Percentiles rank a stretch among this genome's conserved stretches.
Conservation (phyloP, 2,113 vertebrate species). For the Nothocercus julius region DNA sequence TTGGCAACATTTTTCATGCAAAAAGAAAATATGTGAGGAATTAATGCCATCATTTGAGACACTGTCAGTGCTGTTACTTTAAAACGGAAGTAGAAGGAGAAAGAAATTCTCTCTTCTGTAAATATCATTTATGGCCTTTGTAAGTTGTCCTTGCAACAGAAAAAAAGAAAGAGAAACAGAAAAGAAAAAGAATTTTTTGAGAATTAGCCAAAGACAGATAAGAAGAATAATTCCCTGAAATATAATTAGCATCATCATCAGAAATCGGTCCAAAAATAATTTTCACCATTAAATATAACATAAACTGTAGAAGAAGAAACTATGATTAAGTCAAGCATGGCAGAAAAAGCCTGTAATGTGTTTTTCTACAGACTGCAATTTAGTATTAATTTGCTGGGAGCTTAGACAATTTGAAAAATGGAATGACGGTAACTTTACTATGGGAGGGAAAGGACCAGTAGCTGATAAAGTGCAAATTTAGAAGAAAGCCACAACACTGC, state of each 20-base stretch:
- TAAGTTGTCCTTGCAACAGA: constrained; percentile 14
- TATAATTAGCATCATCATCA: neutral
- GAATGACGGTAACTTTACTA: neutral
- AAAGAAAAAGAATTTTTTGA: neutral
- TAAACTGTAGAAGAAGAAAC: constrained; percentile 1
- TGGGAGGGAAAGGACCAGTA: neutral
- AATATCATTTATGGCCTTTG: neutral
- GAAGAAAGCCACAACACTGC: neutral
- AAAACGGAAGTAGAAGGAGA: neutral
- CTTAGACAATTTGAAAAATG: neutral
- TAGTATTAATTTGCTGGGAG: constrained; percentile 14
- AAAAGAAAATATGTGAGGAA: neutral
- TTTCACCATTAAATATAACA: neutral
- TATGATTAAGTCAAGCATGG: neutral
- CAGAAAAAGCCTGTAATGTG: neutral
- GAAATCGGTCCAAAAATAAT: constrained; percentile 14
- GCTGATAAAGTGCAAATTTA: neutral
- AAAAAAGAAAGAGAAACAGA: too few species aligned
- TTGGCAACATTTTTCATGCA: neutral
- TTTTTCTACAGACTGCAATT: neutral
- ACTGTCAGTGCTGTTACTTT: neutral
- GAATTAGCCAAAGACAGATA: neutral
- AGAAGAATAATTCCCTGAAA: neutral
- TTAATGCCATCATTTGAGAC: neutral
- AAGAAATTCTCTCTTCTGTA: neutral